Evolutionary conservation across 2,888 invertebrate species (phyloP).

Genomic region (Pilophorus perplexus): DNA sequence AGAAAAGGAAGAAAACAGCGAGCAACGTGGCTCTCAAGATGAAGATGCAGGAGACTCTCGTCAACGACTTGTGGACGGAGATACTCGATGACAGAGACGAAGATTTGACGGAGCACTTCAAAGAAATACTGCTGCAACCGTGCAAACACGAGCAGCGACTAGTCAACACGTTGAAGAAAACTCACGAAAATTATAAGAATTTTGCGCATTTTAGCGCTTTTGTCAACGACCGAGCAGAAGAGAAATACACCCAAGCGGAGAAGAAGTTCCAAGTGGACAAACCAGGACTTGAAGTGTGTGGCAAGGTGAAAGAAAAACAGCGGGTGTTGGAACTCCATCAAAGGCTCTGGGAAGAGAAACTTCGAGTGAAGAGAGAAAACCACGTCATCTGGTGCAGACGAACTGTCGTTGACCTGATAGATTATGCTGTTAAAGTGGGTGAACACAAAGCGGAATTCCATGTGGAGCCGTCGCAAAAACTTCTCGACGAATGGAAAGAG

Average conservation of each 20-base stretch:
- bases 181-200: conserved; percentile 33
- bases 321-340: conserved; percentile 23
- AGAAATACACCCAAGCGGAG: not conserved
- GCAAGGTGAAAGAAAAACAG: not conserved
- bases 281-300: not conserved
- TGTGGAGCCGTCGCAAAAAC: conserved; percentile 14
- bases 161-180: not conserved
- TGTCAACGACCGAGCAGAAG: conserved; percentile 17
- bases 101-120: conserved; percentile 11
- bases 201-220: conserved; percentile 13
- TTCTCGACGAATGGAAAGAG: conserved; percentile 29
- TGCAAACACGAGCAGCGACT: conserved; percentile 18
- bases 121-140: conserved; percentile 1
- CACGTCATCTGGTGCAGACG: not conserved
- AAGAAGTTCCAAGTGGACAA: conserved; percentile 8
- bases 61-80: conserved; percentile 26
- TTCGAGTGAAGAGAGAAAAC: conserved; percentile 10
- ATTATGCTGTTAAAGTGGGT: conserved; percentile 2
- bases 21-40: not conserved
- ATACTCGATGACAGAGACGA: conserved; percentile 12
- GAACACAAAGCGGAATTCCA: conserved; percentile 19
- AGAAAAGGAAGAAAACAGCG: conserved; percentile 15
- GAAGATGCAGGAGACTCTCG: conserved; percentile 29
- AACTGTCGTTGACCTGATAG: conserved; percentile 3
- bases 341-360: conserved; percentile 26